Conservation (phyloP, 2,888 invertebrate species). For the Tyria jacobaeae region DNA sequence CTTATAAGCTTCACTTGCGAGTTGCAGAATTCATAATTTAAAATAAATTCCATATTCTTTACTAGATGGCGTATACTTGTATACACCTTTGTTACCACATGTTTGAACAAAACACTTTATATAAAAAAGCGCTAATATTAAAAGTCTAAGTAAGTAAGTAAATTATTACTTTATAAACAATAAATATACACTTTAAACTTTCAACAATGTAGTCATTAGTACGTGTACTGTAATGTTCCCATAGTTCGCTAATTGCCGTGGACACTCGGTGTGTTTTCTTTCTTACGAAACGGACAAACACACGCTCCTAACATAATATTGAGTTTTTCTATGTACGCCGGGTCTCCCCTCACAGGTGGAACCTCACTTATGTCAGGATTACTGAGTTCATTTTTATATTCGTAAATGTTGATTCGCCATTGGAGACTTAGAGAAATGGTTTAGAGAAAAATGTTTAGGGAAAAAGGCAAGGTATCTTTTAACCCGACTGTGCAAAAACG, state of each 20-base stretch:
- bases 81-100: background rate
- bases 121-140: background rate
- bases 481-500: too few relatives aligned
- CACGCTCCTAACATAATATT: conserved; percentile 39
- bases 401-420: conserved; percentile 1
- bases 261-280: conserved; percentile 37
- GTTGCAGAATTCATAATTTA: background rate
- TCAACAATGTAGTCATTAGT: background rate
- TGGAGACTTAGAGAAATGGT: background rate
- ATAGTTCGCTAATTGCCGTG: conserved; percentile 45
- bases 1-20: too few relatives aligned
- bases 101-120: background rate
- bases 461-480: background rate
- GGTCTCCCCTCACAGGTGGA: conserved; percentile 18
- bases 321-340: conserved; percentile 27
- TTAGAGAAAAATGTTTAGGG: background rate
- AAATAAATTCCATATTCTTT: background rate
- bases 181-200: conserved; percentile 3
- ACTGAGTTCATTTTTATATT: conserved; percentile 3
- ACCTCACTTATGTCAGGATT: conserved; percentile 1
- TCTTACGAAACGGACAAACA: conserved; percentile 38
- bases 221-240: conserved; percentile 35
- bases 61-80: background rate
- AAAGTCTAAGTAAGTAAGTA: background rate
- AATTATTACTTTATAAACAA: conserved; percentile 13